phyloP scores from a whole-genome alignment of 1,140 invertebrate species.

The Drosophila trapezifrons region DNA sequence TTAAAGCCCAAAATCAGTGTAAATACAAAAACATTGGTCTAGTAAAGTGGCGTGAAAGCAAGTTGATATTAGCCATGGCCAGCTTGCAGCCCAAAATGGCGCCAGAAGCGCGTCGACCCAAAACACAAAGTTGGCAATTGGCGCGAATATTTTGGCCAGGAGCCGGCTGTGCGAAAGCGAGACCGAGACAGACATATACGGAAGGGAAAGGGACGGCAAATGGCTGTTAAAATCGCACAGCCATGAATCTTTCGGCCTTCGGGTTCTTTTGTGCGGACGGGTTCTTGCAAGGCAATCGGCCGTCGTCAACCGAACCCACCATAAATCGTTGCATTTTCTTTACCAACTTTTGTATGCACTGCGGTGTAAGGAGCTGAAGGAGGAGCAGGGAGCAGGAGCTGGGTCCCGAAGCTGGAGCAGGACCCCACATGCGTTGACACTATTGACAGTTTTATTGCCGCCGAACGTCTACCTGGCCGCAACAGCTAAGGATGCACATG shows the following conservation, averaged over 20 bases:
- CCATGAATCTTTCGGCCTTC: conserved; percentile 48
- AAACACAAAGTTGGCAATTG: conserved; percentile 43
- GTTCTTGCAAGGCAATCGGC: conserved; percentile 50
- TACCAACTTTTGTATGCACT: conserved; percentile 39
- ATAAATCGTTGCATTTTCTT: conserved; percentile 61
- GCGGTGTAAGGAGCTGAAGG: conserved; percentile 6
- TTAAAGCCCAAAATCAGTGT: not conserved
- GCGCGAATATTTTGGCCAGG: conserved; percentile 29
- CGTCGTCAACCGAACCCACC: conserved; percentile 41
- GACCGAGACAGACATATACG: not conserved
- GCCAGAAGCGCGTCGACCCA: conserved; percentile 32
- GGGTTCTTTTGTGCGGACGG: conserved; percentile 39
- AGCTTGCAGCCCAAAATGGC: conserved; percentile 16
- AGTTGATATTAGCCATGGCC: conserved; percentile 6
- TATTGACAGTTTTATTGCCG: conserved; percentile 62
- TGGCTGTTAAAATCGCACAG: conserved; percentile 56
- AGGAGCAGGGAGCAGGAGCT: not conserved
- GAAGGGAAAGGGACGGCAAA: conserved; percentile 4
- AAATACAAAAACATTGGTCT: not conserved
- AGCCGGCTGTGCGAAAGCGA: not conserved
- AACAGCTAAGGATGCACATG: conserved; percentile 12
- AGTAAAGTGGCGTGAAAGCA: not conserved
- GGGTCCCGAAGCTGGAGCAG: not conserved
- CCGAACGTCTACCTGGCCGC: conserved; percentile 48
- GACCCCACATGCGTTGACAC: conserved; percentile 40